Evolutionary conservation across 2,888 invertebrate genomes (phyloP).

Genomic region (Netelia virgata): DNA sequence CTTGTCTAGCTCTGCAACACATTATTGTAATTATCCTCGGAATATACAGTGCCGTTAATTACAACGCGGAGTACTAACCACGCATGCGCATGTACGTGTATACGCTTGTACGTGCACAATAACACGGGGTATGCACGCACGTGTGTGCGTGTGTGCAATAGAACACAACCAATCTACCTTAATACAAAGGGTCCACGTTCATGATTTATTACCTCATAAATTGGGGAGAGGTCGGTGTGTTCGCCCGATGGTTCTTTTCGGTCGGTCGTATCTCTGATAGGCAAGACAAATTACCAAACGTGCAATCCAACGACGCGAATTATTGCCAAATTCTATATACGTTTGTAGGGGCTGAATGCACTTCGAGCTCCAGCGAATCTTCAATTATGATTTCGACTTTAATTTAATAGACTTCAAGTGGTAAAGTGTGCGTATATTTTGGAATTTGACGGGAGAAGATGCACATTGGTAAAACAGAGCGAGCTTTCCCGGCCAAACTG

Average conservation of each 20-base stretch:
- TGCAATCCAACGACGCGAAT: slow-evolving; percentile 31
- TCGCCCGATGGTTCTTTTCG: slow-evolving; percentile 58
- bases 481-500: slow-evolving; percentile 4
- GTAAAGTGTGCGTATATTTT: background rate
- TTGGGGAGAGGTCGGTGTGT: slow-evolving; percentile 67
- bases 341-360: background rate
- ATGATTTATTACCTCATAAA: slow-evolving; percentile 82
- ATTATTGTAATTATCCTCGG: slow-evolving; percentile 84
- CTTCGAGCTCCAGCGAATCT: background rate
- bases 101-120: slow-evolving; percentile 35
- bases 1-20: slow-evolving; percentile 84
- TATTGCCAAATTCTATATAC: slow-evolving; percentile 39
- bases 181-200: slow-evolving; percentile 78
- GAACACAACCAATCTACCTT: slow-evolving; percentile 82
- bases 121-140: background rate
- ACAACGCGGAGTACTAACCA: slow-evolving; percentile 71
- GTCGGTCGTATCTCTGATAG: slow-evolving; percentile 62
- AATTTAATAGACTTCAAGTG: background rate
- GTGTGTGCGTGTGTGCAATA: slow-evolving; percentile 74
- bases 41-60: slow-evolving; percentile 83
- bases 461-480: background rate
- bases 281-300: slow-evolving; percentile 62
- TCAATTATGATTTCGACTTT: background rate
- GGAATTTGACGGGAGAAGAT: slow-evolving; percentile 40
- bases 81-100: slow-evolving; percentile 53